Base-by-base conservation (phyloP, 2,888 invertebrate genomes). In the Linnaemya vulpina region DNA sequence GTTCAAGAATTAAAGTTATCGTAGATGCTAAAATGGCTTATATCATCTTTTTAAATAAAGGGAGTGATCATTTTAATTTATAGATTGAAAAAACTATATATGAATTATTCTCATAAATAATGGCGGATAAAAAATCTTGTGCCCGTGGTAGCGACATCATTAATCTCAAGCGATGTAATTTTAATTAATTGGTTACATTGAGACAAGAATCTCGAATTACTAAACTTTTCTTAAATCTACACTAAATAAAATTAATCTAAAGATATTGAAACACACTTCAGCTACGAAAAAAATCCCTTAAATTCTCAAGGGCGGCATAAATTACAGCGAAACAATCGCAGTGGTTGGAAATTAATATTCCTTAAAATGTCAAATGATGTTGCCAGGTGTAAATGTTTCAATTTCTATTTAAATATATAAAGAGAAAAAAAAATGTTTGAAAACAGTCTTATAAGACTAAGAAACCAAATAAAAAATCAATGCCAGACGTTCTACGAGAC, bases 251-350 rank as follows among this genome's bases (percentile, higher is more conserved):
- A 38, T 20, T 67, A 40, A 30, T 49, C 46, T 11, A 11, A 17
- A 2, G 17, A 65, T 1, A 65, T 30, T 40, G 51, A 74, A 63
- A 51, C 30, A 53, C 22, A 63, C 13, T 71, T 25, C 40, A 77
- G 17, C 43, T 38, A 25, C 20, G 30, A 30, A 17, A 75, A 49
- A 70, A 68, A 13, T 20, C 38, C 62, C 20, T 13, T 82, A 88
- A 89, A 89, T 85, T 91, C 91, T 88, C 91, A 71, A 87, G 90
- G 89, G 91, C 82, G 89, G 88, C 89, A 91, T 91, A 89, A 90
- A 91, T 91, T 91, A 91, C 88, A 88, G 87, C 87, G 88, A 74
- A 89, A 89, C 89, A 87, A 87, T 88, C 83, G 84, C 87, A 87
- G 84, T 78, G 83, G 49, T 60, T 62, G 67, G 17, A 80, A 53